phyloP scores from a whole-genome alignment of 2,113 vertebrate species.

The Eulemur rufifrons region DNA sequence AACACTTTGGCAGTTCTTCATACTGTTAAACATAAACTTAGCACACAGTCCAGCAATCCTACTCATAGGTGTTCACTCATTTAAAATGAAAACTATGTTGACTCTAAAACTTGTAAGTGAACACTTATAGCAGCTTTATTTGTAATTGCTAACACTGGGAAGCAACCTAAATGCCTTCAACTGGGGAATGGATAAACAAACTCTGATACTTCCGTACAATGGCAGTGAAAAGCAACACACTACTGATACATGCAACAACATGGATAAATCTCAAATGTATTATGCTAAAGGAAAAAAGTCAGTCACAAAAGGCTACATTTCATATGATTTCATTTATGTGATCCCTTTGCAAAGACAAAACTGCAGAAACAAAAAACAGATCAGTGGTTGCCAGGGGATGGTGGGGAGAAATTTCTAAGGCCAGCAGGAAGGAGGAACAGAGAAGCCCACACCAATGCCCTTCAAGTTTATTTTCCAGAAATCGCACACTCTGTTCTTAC shows the following conservation, averaged over 20 bases:
- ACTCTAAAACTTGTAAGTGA: constrained; percentile 1
- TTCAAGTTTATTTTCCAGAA: constrained; percentile 34
- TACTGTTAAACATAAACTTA: background rate
- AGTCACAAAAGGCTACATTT: background rate
- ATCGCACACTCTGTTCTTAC: background rate
- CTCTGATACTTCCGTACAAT: background rate
- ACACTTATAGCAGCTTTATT: background rate
- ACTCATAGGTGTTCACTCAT: background rate
- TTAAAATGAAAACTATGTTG: constrained; percentile 11
- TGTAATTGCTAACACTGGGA: background rate
- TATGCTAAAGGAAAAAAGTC: background rate
- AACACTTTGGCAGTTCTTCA: background rate
- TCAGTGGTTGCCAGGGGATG: background rate
- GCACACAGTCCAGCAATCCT: background rate
- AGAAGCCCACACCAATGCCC: background rate
- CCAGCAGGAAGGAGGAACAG: background rate
- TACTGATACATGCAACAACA: background rate
- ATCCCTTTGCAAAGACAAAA: background rate
- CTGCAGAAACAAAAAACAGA: background rate
- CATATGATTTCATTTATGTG: background rate
- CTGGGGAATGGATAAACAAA: background rate
- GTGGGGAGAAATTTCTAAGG: background rate
- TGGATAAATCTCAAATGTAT: background rate
- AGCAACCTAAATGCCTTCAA: background rate
- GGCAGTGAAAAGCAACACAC: background rate